Evolutionary conservation across 2,113 vertebrate genomes (phyloP).

Genomic region (Peucedramus taeniatus): DNA sequence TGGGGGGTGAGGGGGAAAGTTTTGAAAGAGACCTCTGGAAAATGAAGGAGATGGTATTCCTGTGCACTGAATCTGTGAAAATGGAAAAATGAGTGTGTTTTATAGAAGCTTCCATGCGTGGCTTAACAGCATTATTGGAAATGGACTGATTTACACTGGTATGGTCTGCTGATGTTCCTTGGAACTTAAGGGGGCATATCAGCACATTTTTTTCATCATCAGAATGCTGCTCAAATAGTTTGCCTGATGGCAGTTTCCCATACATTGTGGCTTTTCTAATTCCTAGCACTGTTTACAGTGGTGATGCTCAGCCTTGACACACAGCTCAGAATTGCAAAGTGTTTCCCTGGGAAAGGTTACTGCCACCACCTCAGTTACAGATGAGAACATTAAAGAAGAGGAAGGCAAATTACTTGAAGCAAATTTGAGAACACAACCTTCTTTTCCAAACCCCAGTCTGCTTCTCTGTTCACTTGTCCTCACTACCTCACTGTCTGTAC

Average conservation of each 20-base stretch:
- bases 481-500: accelerated
- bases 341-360: background rate
- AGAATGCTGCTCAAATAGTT: background rate
- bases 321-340: background rate
- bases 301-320: background rate
- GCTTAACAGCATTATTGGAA: background rate
- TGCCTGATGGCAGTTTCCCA: background rate
- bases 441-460: background rate
- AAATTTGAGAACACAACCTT: background rate
- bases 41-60: background rate
- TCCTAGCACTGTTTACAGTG: background rate
- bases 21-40: background rate
- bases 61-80: background rate
- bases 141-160: background rate
- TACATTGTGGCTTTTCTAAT: background rate
- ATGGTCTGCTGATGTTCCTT: background rate
- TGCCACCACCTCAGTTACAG: background rate
- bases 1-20: accelerated
- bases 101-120: background rate
- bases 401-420: background rate
- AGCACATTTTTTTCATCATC: background rate
- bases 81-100: background rate
- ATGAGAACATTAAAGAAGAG: background rate
- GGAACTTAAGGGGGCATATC: background rate
- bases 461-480: background rate